Percentiles rank a stretch among this genome's conserved stretches.
These are phyloP conservation scores for Idaea dimidiata DNA, from an alignment of 2,888 invertebrate species.

Conservation along the genomic window DNA sequence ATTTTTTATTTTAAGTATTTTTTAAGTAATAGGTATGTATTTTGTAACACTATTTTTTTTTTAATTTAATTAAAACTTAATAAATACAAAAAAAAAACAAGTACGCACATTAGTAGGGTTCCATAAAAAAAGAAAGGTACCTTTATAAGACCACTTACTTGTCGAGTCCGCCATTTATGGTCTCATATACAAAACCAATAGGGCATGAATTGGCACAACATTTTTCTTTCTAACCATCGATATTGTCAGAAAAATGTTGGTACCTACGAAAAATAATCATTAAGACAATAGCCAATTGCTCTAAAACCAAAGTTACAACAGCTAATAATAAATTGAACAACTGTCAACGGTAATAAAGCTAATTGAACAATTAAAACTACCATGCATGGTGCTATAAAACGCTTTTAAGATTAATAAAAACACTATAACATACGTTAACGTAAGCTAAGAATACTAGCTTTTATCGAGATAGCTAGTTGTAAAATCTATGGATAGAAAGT, in stretches of 20 bases:
- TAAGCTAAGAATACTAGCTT: not conserved
- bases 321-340: slow-evolving; percentile 38
- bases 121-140: not conserved
- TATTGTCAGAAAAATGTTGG: not conserved
- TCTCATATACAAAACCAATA: no score
- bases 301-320: slow-evolving; percentile 25
- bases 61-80: no score
- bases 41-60: no score
- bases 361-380: slow-evolving; percentile 45
- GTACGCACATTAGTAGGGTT: not conserved
- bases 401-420: not conserved
- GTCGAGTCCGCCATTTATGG: no score
- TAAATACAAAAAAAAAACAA: no score
- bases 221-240: not conserved
- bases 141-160: no score
- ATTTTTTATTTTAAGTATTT: no score
- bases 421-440: not conserved
- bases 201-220: no score
- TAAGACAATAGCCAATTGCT: slow-evolving; percentile 14
- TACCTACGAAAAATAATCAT: not conserved
- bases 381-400: slow-evolving; percentile 5
- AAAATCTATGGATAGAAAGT: no score
- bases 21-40: no score
- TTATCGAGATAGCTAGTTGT: not conserved
- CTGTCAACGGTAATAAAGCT: slow-evolving; percentile 42